Base-by-base conservation (phyloP, 2,888 invertebrate genomes). In the Drosophila macrothrix region DNA sequence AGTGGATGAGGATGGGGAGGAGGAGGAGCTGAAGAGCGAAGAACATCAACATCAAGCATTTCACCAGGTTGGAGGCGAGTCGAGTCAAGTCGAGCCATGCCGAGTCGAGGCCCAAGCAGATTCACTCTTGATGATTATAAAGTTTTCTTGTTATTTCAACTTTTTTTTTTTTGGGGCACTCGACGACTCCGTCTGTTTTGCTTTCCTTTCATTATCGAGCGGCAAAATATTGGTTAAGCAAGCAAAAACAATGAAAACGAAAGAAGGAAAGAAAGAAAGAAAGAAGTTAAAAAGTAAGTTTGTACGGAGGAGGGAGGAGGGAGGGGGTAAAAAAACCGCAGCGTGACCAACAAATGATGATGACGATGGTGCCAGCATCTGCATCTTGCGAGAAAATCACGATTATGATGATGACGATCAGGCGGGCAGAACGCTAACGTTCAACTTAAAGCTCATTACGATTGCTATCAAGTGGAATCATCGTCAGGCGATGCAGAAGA, bases 181-280 rank as follows among this genome's bases (percentile, higher is more conserved):
- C 70, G 67, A 63, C 58, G 22, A 25, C 46, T 46, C 55, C 69
- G 70, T 66, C 77, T 76, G 71, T 84, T 85, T 84, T 90, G 88
- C 86, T 90, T 90, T 90, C 86, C 90, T 90, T 86, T 86, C 88
- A 86, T 85, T 86, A 90, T 90, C 73, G 88, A 88, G 88, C 84
- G 79, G 90, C 88, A 88, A 90, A 88, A 88, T 86, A 86, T 90
- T 90, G 88, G 86, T 90, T 85, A 83, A 85, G 76, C 88, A 88
- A 86, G 88, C 86, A 87, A 76, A 78, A 78, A 84, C 84, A 84
- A 84, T 87, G 90, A 87, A 84, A 84, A 89, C 88, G 90, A 84
- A 87, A 87, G 78, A 89, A 35, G 22, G n/a, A 46, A 50, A 58
- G 43, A 55, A 49, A 67, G 81, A 68, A 64, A 69, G 81, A 68